phyloP scores from a whole-genome alignment of 2,113 vertebrate species.

The Leucopsar rothschildi region DNA sequence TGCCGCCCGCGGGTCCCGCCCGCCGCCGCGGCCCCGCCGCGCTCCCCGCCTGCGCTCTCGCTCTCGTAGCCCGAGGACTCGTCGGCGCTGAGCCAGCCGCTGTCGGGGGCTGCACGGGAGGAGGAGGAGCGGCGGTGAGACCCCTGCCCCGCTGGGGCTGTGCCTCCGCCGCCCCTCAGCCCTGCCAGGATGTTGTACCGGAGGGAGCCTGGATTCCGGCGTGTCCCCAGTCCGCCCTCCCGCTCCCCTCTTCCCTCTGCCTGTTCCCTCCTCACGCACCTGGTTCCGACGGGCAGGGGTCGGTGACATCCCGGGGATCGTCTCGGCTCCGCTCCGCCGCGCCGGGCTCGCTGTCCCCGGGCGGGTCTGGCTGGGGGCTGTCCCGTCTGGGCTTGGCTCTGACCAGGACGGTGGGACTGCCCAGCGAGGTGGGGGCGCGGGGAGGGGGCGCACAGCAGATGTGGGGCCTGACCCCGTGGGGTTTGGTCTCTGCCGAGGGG shows the following conservation, averaged over 20 bases:
- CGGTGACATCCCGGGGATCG: not conserved
- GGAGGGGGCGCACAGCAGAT: conserved; percentile 36
- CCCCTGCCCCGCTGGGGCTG: not conserved
- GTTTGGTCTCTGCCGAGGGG: not conserved
- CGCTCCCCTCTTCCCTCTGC: no score
- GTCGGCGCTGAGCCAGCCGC: not conserved
- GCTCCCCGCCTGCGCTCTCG: conserved; percentile 1
- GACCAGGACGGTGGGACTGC: not conserved
- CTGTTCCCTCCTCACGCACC: not conserved
- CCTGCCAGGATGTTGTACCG: no score
- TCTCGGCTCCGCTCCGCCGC: not conserved
- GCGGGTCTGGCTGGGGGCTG: not conserved
- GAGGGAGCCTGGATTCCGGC: accelerated
- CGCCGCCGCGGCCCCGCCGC: not conserved
- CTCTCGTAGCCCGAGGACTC: conserved; percentile 53
- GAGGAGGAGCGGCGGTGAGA: not conserved
- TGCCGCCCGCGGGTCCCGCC: not conserved
- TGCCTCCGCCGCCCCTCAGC: not conserved
- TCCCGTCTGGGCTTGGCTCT: not conserved
- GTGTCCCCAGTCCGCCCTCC: no score
- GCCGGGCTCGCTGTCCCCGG: not conserved
- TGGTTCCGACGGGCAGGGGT: not conserved
- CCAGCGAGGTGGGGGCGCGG: not conserved
- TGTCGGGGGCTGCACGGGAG: not conserved
- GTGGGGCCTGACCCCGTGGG: not conserved